Percentiles rank a stretch among this genome's conserved stretches.
phyloP scores from a whole-genome alignment of 2,113 vertebrate species.

The Hippocampus mohnikei region DNA sequence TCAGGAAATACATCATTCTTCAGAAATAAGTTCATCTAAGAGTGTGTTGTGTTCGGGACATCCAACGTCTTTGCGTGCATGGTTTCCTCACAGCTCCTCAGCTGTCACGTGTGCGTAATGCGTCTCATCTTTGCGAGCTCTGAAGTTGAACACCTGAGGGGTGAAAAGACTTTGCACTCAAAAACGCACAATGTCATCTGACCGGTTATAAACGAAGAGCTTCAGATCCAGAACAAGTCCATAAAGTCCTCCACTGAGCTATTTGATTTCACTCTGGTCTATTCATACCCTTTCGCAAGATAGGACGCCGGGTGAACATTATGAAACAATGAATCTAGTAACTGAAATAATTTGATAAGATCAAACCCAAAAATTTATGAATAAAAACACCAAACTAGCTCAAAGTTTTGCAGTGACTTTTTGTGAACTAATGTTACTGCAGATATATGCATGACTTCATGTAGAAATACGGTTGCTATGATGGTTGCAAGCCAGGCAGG shows the following conservation, averaged over 20 bases:
- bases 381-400: too few relatives aligned
- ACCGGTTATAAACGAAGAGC: neutral
- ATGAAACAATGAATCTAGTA: neutral
- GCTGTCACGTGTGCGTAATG: conserved; percentile 16
- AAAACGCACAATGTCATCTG: conserved; percentile 11
- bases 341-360: neutral
- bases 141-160: conserved; percentile 43
- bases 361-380: too few relatives aligned
- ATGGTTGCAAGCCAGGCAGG: too few relatives aligned
- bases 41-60: neutral
- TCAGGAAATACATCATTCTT: neutral
- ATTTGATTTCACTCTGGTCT: conserved; percentile 11
- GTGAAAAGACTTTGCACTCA: conserved; percentile 54
- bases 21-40: neutral
- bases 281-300: conserved; percentile 29
- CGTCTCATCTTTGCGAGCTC: conserved; percentile 21
- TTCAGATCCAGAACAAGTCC: neutral
- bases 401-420: too few relatives aligned
- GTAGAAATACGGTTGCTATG: too few relatives aligned
- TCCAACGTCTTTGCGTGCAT: conserved; percentile 5
- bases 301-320: neutral
- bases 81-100: conserved; percentile 16
- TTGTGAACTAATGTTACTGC: too few relatives aligned
- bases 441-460: too few relatives aligned
- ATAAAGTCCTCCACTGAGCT: neutral